Conservation (phyloP, 2,888 invertebrate species). For the Alcis repandata region DNA sequence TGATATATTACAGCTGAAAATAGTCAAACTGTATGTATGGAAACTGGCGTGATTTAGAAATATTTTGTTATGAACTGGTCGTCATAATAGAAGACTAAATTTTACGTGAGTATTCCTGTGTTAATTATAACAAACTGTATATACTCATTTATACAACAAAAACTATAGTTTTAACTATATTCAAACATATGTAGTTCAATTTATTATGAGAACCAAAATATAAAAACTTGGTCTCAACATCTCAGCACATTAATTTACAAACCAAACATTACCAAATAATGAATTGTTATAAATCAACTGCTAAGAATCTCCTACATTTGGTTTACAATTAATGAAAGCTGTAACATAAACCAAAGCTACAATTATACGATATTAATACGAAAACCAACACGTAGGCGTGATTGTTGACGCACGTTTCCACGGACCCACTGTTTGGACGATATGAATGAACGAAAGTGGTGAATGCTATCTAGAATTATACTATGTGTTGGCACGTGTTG, state of each 20-base stretch:
- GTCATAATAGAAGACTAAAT: too few species aligned
- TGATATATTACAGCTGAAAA: too few species aligned
- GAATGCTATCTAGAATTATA: too few species aligned
- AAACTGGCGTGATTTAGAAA: too few species aligned
- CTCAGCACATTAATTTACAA: conserved; percentile 43
- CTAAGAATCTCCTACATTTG: conserved; percentile 45
- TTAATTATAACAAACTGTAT: too few species aligned
- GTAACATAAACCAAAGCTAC: conserved; percentile 62
- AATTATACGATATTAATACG: conserved; percentile 74
- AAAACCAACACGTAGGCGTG: conserved; percentile 68
- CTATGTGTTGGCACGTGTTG: too few species aligned
- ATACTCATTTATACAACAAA: too few species aligned
- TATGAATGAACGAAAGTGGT: background rate
- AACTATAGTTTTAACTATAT: too few species aligned
- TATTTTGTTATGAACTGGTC: too few species aligned
- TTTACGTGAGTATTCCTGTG: too few species aligned
- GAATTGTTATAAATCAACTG: conserved; percentile 45
- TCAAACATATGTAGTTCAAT: too few species aligned
- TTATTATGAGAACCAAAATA: background rate
- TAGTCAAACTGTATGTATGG: too few species aligned
- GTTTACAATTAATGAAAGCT: conserved; percentile 68
- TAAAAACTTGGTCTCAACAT: conserved; percentile 3
- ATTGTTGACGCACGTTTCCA: conserved; percentile 59
- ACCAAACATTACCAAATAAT: conserved; percentile 44
- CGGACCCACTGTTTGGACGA: conserved; percentile 32